Evolutionary conservation across 2,113 vertebrate species (phyloP).

Genomic region (Mesembrinibis cayennensis): DNA sequence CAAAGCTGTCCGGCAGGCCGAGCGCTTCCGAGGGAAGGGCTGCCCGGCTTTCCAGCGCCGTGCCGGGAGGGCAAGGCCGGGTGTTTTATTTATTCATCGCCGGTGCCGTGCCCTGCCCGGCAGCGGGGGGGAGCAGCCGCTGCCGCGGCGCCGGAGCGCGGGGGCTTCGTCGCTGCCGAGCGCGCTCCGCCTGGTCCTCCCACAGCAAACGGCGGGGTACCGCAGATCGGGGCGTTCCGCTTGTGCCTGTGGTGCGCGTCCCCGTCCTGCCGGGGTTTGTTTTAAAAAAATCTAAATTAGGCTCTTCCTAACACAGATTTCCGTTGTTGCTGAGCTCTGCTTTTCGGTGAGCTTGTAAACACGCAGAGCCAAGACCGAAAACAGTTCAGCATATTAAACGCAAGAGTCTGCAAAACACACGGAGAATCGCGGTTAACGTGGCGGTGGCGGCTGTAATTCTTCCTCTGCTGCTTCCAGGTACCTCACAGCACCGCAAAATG

Average conservation of each 20-base stretch:
- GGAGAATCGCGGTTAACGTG: neutral
- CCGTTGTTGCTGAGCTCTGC: neutral
- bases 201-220: fast-evolving
- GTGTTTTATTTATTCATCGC: neutral
- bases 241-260: neutral
- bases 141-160: fast-evolving
- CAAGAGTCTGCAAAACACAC: neutral
- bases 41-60: neutral
- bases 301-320: neutral
- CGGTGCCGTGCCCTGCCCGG: neutral
- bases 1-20: neutral
- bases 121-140: neutral
- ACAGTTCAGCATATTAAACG: neutral
- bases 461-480: neutral
- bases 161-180: neutral
- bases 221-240: fast-evolving
- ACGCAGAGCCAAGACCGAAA: neutral
- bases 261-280: neutral
- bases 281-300: no score
- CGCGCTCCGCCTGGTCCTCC: no score
- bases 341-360: neutral
- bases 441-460: neutral
- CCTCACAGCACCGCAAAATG: neutral
- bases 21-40: neutral
- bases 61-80: neutral